Evolutionary conservation across 2,888 invertebrate genomes (phyloP), one percentile per base, ranked within the genome.

Genomic region (Oligia strigilis): DNA sequence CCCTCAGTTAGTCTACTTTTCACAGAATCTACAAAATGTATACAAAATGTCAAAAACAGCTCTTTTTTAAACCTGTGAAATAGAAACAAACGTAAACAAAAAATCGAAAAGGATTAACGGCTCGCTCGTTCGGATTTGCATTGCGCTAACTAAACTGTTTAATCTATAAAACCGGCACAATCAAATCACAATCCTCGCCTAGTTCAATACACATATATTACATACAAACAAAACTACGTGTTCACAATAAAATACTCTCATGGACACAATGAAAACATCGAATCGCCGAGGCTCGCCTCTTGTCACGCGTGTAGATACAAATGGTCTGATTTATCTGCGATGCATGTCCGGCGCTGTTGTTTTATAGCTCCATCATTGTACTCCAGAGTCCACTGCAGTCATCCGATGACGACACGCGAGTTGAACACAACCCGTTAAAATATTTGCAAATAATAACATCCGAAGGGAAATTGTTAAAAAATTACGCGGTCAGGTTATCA

Each of bases 281-380:
- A 91, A 92, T 91, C 89, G 89, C 87, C 90, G 90, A 81, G 87
- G 88, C 90, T 88, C 88, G 90, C 89, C 90, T 90, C 91, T 90
- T 91, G 91, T 91, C 92, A 91, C 91, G 90, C 92, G 89, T 91
- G 92, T 90, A 91, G 91, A 90, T 91, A 92, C 93, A 93, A 93
- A 92, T 93, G 92, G 90, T 90, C 92, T 94, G 94, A 95, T 95
- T 94, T 95, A 95, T 95, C 92, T 91, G 88, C 91, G 89, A 90
- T 91, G 92, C 92, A 91, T 92, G 94, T 93, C 93, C 92, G 90
- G 89, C 90, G 82, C 88, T 93, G 91, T 92, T 94, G 93, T 94
- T 95, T 95, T 94, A 95, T 95, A 91, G 93, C 92, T 90, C 89
- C 89, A 92, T 94, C 92, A 92, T 93, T 91, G 92, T 92, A 87